Conservation (phyloP, 2,113 vertebrate genomes). For the Mastomys coucha region DNA sequence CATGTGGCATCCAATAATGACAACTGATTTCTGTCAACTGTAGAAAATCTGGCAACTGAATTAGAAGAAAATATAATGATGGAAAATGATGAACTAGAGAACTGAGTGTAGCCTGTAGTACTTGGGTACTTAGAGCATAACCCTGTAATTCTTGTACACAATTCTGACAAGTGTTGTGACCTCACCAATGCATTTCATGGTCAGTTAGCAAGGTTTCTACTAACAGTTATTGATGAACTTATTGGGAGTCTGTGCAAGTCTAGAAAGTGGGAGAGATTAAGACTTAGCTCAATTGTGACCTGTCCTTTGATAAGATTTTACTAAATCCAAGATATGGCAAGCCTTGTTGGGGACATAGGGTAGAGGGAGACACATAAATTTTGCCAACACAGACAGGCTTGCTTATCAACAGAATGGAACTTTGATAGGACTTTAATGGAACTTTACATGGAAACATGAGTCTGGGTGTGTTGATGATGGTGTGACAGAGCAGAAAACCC, state of each 20-base stretch:
- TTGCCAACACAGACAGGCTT: background rate
- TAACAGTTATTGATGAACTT: background rate
- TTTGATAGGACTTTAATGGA: no score
- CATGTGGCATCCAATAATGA: background rate
- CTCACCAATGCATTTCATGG: background rate
- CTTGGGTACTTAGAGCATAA: slow-evolving; percentile 58
- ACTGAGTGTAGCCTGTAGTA: slow-evolving; percentile 46
- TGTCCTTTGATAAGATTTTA: background rate
- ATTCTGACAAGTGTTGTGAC: background rate
- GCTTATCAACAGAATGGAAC: no score
- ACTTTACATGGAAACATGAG: background rate
- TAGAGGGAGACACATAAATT: background rate
- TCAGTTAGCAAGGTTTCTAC: background rate
- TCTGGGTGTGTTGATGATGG: background rate
- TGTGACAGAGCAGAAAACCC: background rate
- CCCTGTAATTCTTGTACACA: background rate
- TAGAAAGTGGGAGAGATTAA: background rate
- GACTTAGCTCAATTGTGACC: background rate
- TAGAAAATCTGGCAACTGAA: slow-evolving; percentile 50
- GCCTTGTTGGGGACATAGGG: background rate
- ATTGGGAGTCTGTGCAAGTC: background rate
- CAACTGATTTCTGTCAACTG: slow-evolving; percentile 47
- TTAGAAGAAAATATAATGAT: slow-evolving; percentile 44
- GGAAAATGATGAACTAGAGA: slow-evolving; percentile 32
- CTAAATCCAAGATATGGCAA: background rate